Percentiles rank a stretch among this genome's conserved stretches.
phyloP scores from a whole-genome alignment of 2,888 invertebrate genomes.

The Pammene fasciana region DNA sequence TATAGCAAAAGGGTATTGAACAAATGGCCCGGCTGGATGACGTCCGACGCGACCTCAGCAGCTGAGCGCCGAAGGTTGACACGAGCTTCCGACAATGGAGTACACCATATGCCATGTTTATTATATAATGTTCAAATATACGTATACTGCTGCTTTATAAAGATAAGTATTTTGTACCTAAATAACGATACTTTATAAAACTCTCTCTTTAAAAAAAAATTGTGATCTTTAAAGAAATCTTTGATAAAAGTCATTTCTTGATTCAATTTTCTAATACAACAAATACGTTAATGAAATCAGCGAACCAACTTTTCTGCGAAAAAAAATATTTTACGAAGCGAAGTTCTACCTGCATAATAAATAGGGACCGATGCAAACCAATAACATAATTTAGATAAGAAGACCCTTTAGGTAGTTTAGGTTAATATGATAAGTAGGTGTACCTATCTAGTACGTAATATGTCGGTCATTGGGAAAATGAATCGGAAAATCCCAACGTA shows the following conservation, averaged over 20 bases:
- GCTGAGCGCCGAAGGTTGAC: constrained; percentile 59
- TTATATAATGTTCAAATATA: not conserved
- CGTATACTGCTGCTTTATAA: constrained; percentile 2
- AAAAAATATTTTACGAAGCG: no score
- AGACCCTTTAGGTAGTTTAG: not conserved
- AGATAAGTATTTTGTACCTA: not conserved
- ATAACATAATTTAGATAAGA: not conserved
- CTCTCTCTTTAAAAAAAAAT: no score
- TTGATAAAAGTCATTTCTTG: no score
- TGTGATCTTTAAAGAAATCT: no score
- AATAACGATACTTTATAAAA: no score
- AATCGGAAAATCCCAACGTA: constrained; percentile 11
- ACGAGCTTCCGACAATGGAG: constrained; percentile 54
- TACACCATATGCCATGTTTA: constrained; percentile 29
- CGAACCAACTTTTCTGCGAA: no score
- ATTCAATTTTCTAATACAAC: no score
- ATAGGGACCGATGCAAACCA: not conserved
- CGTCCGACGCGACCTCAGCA: constrained; percentile 68
- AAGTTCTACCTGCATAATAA: no score
- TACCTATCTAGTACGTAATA: not conserved
- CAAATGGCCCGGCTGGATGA: constrained; percentile 70
- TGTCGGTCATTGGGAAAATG: constrained; percentile 13
- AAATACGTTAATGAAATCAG: no score
- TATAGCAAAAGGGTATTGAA: constrained; percentile 44
- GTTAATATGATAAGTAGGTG: not conserved